Evolutionary conservation across 2,113 vertebrate species (phyloP).

Genomic region (Tyto alba): DNA sequence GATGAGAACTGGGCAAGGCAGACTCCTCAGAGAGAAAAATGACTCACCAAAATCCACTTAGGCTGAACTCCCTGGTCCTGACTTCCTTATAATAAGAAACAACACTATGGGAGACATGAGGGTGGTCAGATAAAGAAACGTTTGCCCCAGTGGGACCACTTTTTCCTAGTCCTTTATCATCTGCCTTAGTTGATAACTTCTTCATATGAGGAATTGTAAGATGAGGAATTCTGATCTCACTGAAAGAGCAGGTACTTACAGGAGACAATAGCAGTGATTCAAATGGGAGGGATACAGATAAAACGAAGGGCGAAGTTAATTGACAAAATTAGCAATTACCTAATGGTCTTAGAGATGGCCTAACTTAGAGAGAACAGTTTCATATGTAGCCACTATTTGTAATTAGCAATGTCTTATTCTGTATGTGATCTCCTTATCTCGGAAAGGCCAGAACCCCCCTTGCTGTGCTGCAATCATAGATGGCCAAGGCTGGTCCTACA

Average conservation of each 20-base stretch:
- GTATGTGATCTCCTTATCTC: neutral
- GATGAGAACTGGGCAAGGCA: neutral
- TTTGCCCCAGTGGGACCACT: neutral
- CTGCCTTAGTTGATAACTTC: neutral
- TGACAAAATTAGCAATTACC: neutral
- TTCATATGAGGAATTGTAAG: neutral
- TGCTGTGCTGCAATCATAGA: neutral
- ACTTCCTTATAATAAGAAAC: neutral
- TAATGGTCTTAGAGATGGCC: neutral
- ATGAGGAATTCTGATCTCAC: neutral
- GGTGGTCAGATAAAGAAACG: neutral
- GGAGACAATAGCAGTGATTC: neutral
- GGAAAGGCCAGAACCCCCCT: neutral
- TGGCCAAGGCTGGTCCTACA: neutral
- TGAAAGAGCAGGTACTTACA: neutral
- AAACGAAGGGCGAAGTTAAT: neutral
- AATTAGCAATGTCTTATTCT: neutral
- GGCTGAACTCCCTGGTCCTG: neutral
- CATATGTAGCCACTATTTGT: neutral
- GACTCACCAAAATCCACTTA: conserved; percentile 2
- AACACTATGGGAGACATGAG: neutral
- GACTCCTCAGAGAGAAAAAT: neutral
- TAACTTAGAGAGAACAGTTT: neutral
- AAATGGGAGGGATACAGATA: neutral
- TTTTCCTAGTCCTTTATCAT: neutral